Evolutionary conservation across 2,888 invertebrate species (phyloP).

Genomic region (Latrodectus elegans): DNA sequence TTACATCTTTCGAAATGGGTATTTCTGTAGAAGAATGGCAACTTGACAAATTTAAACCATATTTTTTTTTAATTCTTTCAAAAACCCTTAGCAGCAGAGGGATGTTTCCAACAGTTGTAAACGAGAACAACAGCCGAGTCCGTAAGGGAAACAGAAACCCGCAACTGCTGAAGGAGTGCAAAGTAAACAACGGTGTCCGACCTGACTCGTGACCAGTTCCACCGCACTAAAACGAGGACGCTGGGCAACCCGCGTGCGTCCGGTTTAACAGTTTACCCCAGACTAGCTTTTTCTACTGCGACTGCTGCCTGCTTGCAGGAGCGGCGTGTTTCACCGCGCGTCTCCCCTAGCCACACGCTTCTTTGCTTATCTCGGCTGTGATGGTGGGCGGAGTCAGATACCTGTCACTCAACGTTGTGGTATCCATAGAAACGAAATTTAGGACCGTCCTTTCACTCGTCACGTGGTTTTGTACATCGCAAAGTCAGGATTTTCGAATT

Average conservation of each 20-base stretch:
- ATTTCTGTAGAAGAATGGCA: too few species aligned
- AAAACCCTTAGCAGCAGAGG: too few species aligned
- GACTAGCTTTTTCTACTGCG: conserved; percentile 44
- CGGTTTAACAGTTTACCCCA: conserved; percentile 38
- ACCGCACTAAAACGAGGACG: conserved; percentile 28
- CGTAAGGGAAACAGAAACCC: neutral
- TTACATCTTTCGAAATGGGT: too few species aligned
- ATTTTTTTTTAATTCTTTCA: too few species aligned
- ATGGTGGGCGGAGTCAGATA: conserved; percentile 49
- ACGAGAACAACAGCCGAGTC: neutral
- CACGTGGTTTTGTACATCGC: conserved; percentile 43
- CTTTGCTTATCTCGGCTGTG: conserved; percentile 50
- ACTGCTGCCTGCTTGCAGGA: conserved; percentile 33
- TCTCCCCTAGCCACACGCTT: conserved; percentile 33
- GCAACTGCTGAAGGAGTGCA: neutral
- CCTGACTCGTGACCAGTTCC: conserved; percentile 44
- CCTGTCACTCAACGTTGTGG: conserved; percentile 59
- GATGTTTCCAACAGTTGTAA: neutral
- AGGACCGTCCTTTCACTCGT: conserved; percentile 39
- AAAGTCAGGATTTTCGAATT: conserved; percentile 22
- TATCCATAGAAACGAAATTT: conserved; percentile 54
- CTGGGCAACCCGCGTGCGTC: conserved; percentile 42
- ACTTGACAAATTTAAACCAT: too few species aligned
- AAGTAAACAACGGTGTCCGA: conserved; percentile 43
- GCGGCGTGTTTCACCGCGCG: conserved; percentile 53